These are phyloP conservation scores for Branchinecta sandiegonensis DNA, from an alignment of 2,888 invertebrate species.

Conservation along the genomic window DNA sequence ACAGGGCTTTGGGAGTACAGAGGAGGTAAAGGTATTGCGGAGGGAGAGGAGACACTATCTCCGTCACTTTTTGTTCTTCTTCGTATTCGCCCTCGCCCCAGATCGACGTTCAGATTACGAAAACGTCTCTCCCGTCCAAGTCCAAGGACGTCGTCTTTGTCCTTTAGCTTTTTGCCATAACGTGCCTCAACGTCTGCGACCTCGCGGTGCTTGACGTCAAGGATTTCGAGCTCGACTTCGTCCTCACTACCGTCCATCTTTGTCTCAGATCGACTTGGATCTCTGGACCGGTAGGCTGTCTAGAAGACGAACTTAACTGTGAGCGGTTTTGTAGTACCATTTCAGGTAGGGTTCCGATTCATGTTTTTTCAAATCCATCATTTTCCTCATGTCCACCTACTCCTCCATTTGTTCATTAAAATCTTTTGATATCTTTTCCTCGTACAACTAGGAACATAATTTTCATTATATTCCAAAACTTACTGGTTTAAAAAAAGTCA, in stretches of 20 bases:
- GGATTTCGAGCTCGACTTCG: not conserved
- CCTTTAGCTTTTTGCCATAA: not conserved
- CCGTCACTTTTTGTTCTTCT: constrained; percentile 13
- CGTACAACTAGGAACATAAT: too few species aligned
- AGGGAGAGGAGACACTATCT: not conserved
- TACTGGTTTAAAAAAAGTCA: too few species aligned
- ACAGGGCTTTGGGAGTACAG: not conserved
- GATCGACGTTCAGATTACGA: not conserved
- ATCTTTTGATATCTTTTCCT: too few species aligned
- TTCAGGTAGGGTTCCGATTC: too few species aligned
- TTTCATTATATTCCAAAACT: too few species aligned
- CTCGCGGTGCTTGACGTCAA: not conserved
- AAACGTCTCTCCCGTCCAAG: not conserved
- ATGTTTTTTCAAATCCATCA: too few species aligned
- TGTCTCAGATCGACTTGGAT: not conserved
- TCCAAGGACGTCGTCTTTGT: constrained; percentile 3
- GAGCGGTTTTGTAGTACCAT: too few species aligned
- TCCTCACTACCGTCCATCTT: not conserved
- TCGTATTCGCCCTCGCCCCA: not conserved
- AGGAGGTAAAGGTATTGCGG: not conserved
- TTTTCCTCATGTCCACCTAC: too few species aligned
- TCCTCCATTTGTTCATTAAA: too few species aligned
- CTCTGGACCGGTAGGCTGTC: not conserved
- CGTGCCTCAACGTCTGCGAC: not conserved
- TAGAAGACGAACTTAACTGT: too few species aligned